Conservation (phyloP, 2,113 vertebrate genomes). For the Salvelinus fontinalis region DNA sequence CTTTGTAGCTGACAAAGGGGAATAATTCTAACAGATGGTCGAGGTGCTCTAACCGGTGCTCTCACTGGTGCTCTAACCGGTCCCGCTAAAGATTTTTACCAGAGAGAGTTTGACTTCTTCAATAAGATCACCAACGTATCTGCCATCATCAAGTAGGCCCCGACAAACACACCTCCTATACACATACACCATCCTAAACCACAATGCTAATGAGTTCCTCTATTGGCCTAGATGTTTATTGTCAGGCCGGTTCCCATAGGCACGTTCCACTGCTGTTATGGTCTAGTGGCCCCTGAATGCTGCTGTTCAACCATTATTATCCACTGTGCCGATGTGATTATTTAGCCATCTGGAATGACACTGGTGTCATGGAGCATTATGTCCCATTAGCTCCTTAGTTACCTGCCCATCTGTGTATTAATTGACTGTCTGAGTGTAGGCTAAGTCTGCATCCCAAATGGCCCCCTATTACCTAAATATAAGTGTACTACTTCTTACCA, state of each 20-base stretch:
- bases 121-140: conserved; percentile 97
- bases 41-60: conserved; percentile 86
- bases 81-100: conserved; percentile 95
- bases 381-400: too few relatives aligned
- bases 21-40: conserved; percentile 87
- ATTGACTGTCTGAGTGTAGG: neutral
- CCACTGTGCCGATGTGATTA: conserved; percentile 46
- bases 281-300: conserved; percentile 21
- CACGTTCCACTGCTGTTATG: neutral
- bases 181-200: neutral
- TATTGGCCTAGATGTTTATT: conserved; percentile 26
- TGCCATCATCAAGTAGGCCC: conserved; percentile 89
- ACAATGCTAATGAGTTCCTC: conserved; percentile 18
- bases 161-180: neutral
- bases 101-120: conserved; percentile 97
- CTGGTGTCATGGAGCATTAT: too few relatives aligned
- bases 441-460: too few relatives aligned
- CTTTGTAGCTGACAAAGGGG: conserved; percentile 90
- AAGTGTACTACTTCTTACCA: too few relatives aligned
- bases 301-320: conserved; percentile 52
- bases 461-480: too few relatives aligned
- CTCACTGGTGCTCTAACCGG: conserved; percentile 81
- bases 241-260: neutral
- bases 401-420: too few relatives aligned
- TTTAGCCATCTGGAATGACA: conserved; percentile 1